Evolutionary conservation across 2,797 vertebrate genomes (phyloP).

Genomic region (Calcarius lapponicus): DNA sequence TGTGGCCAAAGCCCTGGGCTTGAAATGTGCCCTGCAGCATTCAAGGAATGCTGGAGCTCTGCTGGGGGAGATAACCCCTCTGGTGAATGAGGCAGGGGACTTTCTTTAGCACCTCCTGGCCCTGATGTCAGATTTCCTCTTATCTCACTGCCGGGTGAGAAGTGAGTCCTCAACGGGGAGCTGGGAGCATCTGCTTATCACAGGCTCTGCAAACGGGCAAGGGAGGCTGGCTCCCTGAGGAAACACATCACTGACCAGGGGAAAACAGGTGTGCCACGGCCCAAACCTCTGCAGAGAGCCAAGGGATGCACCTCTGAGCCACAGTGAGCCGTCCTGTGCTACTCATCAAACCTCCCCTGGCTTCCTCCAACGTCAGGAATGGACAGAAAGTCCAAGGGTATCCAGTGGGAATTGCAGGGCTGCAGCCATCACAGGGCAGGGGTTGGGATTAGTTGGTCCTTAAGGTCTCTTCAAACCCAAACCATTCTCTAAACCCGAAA

Average conservation of each 20-base stretch:
- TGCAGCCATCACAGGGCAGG: background rate
- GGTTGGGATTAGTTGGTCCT: background rate
- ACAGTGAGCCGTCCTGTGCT: accelerated
- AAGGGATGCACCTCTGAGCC: accelerated
- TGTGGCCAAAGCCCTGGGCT: background rate
- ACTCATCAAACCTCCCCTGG: background rate
- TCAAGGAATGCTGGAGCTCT: background rate
- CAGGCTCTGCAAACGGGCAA: background rate
- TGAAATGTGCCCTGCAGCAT: background rate
- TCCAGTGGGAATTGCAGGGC: background rate
- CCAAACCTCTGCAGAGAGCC: background rate
- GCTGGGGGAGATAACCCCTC: background rate
- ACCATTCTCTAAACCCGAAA: background rate
- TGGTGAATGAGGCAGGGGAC: background rate
- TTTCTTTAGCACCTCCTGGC: constrained; percentile 25
- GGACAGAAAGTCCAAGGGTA: background rate
- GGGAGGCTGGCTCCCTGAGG: background rate
- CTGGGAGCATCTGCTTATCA: background rate
- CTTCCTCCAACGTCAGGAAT: background rate
- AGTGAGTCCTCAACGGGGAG: background rate
- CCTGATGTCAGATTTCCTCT: constrained; percentile 28
- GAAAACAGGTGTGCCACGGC: background rate
- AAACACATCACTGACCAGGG: background rate
- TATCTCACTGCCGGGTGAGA: background rate
- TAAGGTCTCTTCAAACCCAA: background rate